Evolutionary conservation across 2,113 vertebrate species (phyloP).

Genomic region (Vulpes lagopus): DNA sequence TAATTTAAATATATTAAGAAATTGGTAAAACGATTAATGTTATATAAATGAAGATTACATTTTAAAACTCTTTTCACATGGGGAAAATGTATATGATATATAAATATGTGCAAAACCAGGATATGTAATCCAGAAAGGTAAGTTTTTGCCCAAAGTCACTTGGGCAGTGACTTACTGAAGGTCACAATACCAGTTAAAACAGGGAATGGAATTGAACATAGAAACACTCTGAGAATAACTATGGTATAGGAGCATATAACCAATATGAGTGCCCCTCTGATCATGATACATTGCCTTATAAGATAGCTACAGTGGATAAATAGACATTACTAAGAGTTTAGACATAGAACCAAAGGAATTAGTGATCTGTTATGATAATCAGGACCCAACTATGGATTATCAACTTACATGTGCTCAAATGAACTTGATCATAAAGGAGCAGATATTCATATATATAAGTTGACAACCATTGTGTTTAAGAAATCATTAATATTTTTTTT

Average conservation of each 20-base stretch:
- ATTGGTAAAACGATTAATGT: neutral
- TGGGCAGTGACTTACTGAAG: neutral
- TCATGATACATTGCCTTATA: neutral
- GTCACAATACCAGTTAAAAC: neutral
- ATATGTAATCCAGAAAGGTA: neutral
- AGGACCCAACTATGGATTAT: neutral
- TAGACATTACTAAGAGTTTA: neutral
- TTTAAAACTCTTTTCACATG: neutral
- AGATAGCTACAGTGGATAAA: neutral
- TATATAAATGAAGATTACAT: conserved; percentile 12
- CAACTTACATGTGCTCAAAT: neutral
- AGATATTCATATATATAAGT: neutral
- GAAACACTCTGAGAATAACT: conserved; percentile 14
- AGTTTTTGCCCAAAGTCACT: neutral
- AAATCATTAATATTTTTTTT: neutral
- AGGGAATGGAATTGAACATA: neutral
- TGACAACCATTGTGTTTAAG: conserved; percentile 10
- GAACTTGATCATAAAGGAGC: neutral
- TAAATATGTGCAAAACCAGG: neutral
- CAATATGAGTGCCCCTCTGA: neutral
- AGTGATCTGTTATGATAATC: neutral
- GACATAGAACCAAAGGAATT: neutral
- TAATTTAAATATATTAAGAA: neutral
- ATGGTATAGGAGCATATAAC: neutral
- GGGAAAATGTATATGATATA: neutral